Percentiles rank a stretch among this genome's conserved stretches.
Evolutionary conservation across 2,888 invertebrate genomes (phyloP).

Genomic region (Ctenicera cuprea): DNA sequence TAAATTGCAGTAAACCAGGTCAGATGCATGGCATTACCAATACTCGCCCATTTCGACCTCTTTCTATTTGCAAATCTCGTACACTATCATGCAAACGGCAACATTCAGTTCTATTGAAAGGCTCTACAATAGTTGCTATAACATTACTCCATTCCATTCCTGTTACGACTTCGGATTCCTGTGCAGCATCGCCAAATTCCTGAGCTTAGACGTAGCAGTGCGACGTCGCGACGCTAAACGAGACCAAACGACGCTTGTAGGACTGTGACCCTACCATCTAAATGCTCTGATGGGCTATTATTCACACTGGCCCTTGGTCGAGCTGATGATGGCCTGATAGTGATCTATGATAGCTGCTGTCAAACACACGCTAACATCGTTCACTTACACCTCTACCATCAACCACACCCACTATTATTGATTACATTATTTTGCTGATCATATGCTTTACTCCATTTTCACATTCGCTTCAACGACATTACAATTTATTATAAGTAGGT

Average conservation of each 20-base stretch:
- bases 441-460: conserved; percentile 9
- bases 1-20: not conserved
- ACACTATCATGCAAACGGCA: conserved; percentile 36
- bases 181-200: conserved; percentile 43
- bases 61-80: conserved; percentile 9
- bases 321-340: conserved; percentile 55
- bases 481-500: not conserved
- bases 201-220: conserved; percentile 38
- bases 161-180: conserved; percentile 40
- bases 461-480: not conserved
- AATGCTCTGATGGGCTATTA: conserved; percentile 54
- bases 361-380: conserved; percentile 58
- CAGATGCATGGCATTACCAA: conserved; percentile 4
- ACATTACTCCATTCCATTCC: conserved; percentile 42
- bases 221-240: conserved; percentile 46
- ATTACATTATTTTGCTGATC: conserved; percentile 52
- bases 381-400: conserved; percentile 48
- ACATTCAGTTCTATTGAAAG: conserved; percentile 38
- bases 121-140: conserved; percentile 40
- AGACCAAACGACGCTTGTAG: conserved; percentile 52
- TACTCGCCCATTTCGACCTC: conserved; percentile 10
- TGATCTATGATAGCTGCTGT: conserved; percentile 57
- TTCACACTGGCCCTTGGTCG: conserved; percentile 56
- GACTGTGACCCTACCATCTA: conserved; percentile 49
- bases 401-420: conserved; percentile 53